Conservation (phyloP, 1,140 invertebrate species). For the Paramacrobiotus metropolitanus region DNA sequence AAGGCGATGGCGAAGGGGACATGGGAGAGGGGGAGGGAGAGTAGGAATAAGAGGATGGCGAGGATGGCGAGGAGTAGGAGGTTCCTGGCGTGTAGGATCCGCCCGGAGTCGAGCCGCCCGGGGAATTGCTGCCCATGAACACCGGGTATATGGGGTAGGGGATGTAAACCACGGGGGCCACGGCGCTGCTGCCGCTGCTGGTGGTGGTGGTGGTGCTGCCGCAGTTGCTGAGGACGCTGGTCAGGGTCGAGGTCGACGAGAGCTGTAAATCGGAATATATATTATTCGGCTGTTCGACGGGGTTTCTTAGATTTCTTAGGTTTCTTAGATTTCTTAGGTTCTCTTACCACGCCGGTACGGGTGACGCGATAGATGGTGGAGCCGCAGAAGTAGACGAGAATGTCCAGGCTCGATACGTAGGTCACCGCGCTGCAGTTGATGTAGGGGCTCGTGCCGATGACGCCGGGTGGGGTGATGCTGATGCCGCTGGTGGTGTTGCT, state of each 20-base stretch:
- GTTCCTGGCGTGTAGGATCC: neutral
- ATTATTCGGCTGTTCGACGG: neutral
- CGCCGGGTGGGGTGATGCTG: neutral
- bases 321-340: neutral
- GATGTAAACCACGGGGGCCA: neutral
- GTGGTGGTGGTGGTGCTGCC: no score
- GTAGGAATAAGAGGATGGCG: neutral
- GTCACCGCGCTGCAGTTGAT: neutral
- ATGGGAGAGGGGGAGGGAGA: neutral
- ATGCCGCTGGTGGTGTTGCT: neutral
- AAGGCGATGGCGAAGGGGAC: neutral
- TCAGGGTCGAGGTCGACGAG: neutral
- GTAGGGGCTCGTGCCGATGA: neutral
- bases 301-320: neutral
- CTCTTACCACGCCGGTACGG: neutral
- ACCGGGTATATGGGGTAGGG: slow-evolving; percentile 3
- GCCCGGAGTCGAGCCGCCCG: neutral
- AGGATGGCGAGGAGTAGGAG: neutral
- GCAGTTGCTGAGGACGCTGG: neutral
- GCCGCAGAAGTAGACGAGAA: neutral
- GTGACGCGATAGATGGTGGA: neutral
- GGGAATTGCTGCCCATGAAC: neutral
- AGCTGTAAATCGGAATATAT: neutral
- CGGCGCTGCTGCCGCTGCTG: neutral
- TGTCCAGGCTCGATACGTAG: neutral